Base-by-base conservation (phyloP, 2,888 invertebrate species). In the Agrochola circellaris region DNA sequence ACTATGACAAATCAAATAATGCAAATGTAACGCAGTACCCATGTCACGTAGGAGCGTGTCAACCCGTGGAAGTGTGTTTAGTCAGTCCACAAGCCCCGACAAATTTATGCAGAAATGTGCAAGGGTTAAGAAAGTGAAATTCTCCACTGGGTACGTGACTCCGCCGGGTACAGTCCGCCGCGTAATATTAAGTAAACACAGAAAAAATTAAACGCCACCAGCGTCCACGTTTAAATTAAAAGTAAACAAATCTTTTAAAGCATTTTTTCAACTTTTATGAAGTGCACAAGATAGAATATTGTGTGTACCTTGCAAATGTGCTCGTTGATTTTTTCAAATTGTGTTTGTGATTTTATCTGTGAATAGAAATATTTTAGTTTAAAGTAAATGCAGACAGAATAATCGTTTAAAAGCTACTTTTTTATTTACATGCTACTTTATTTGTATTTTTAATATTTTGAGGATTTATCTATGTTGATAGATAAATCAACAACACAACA, bases 21-120 rank as follows among this genome's bases (percentile, higher is more conserved):
- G 81, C 73, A 87, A 86, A 84, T 84, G 64, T 68, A 58, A 72
- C 70, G 68, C 56, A 65, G 82, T 74, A 85, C 89, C 73, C 87
- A 62, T 73, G 77, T 88, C 90, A 89, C 89, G 87, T 89, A 81
- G 67, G 58, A 68, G 48, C 85, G 78, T 77, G 88, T 87, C 87
- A 82, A 84, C 75, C 84, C 85, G 77, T 85, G 79, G 84, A 85
- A 87, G 85, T 86, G 82, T 88, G 87, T 86, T 90, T 86, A 89
- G 89, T 75, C 77, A 71, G 84, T 85, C 81, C 87, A 85, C 79
- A 87, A 84, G 83, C 75, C 73, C 78, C 77, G 79, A 85, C 84
- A 90, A 91, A 90, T 90, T 90, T 90, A 91, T 91, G 91, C 90
- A 91, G 89, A 90, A 91, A 91, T 91, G 91, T 90, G 91, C 91